Evolutionary conservation across 64 coral and sea anemone genomes (phyloP), one percentile per base, ranked within the genome.

Genomic region (Montipora cactus): DNA sequence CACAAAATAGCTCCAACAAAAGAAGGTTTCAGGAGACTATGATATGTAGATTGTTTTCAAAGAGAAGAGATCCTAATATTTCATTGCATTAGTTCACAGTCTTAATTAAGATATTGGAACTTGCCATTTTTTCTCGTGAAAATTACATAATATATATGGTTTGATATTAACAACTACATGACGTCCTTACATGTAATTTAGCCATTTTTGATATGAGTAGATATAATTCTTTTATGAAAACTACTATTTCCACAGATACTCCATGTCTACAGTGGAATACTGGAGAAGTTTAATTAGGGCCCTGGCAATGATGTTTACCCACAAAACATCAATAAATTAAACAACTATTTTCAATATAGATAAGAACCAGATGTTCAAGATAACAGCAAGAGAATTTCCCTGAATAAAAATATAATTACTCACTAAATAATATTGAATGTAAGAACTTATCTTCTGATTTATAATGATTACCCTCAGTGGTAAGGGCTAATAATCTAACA

Each of bases 271-370:
- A 5, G n/a, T 22, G 82, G 64, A 86, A 71, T 86, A 55, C 71
- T 15, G 51, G 25, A 51, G 3, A 57, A 5, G 53, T 57, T 57
- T 57, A 86, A 86, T 86, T 71, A 71, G 45, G 7, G 23, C 47
- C 11, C 19, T 0, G 8, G 2, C 49, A 13, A 72, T 71, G 12
- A 86, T 86, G 47, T 86, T 86, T 72, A 86, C 82, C 61, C n/a
- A n/a, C 47, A 20, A 72, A 68, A 86, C 46, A 66, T 49, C 66
- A 47, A 86, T 71, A 86, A 86, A 86, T 86, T 86, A 71, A 51
- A 71, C 62, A 86, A 49, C 37, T 69, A 57, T 72, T 82, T 66
- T 22, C 20, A 67, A 22, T 8, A 12, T 9, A 11, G 20, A 86
- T 64, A 13, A 48, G 66, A 71, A 86, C 66, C 82, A 86, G 68